Percentiles rank a stretch among this genome's conserved stretches.
Evolutionary conservation across 2,888 invertebrate genomes (phyloP).

Genomic region (Pyrochroa serraticornis): DNA sequence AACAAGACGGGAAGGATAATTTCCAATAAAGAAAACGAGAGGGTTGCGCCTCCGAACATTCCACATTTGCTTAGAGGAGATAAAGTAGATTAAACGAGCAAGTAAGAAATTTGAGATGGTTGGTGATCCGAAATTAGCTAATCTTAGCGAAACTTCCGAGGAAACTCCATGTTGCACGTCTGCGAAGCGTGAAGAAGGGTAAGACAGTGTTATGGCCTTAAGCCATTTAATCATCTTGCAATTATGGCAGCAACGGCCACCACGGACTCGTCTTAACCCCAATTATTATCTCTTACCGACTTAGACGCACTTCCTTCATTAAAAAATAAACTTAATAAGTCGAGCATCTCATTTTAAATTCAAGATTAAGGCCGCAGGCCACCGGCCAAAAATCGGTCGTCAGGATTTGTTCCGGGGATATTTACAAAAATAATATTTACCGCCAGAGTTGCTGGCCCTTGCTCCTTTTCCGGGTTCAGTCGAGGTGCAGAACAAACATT

Average conservation of each 20-base stretch:
- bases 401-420: neutral
- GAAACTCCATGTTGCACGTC: constrained; percentile 29
- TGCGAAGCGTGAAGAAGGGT: constrained; percentile 33
- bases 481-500: neutral
- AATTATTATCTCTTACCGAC: constrained; percentile 37
- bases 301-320: neutral
- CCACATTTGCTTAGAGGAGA: too few species aligned
- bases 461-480: neutral
- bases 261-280: constrained; percentile 38
- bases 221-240: constrained; percentile 51
- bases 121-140: too few species aligned
- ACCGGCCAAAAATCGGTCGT: neutral
- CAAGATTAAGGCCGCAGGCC: neutral
- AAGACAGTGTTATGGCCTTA: constrained; percentile 35
- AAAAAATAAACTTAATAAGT: neutral
- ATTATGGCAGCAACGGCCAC: constrained; percentile 44
- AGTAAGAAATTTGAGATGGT: too few species aligned
- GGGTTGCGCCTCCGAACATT: too few species aligned
- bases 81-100: too few species aligned
- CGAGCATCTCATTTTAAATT: neutral
- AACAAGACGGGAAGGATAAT: too few species aligned
- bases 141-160: constrained; percentile 23
- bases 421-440: neutral
- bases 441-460: too few species aligned
- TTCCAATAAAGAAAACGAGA: too few species aligned